Percentiles rank a stretch among this genome's conserved stretches.
phyloP scores from a whole-genome alignment of 1,140 invertebrate species.

The Drosophila prosaltans region DNA sequence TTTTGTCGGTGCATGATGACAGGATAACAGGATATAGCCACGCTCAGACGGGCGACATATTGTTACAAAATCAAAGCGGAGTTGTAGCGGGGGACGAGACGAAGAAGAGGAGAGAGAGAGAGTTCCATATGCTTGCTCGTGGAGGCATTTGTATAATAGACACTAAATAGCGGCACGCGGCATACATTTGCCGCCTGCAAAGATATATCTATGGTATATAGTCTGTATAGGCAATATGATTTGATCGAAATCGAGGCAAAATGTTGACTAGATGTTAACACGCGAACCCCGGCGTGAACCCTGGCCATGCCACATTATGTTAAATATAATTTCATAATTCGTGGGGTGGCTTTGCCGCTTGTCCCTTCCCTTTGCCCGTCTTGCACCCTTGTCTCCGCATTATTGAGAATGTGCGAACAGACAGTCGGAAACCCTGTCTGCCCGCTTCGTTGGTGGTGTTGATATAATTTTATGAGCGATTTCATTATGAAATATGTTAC shows the following conservation, averaged over 20 bases:
- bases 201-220: conserved; percentile 32
- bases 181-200: conserved; percentile 66
- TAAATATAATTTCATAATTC: conserved; percentile 77
- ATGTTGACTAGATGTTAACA: conserved; percentile 62
- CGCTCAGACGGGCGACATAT: conserved; percentile 5
- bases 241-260: conserved; percentile 52
- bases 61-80: background rate
- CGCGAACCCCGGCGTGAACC: conserved; percentile 27
- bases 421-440: background rate
- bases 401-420: conserved; percentile 66
- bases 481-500: conserved; percentile 78
- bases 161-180: conserved; percentile 77
- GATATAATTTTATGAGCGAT: conserved; percentile 80
- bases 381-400: conserved; percentile 22
- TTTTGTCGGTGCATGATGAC: conserved; percentile 47
- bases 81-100: background rate
- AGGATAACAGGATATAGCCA: conserved; percentile 52
- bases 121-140: conserved; percentile 48
- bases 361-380: background rate
- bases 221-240: conserved; percentile 52
- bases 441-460: conserved; percentile 51
- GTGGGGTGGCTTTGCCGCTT: conserved; percentile 45
- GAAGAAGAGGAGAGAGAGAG: conserved; percentile 24
- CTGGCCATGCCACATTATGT: conserved; percentile 56
- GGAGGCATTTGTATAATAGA: conserved; percentile 72